These are phyloP conservation scores for Drosophila persimilis DNA, from an alignment of 1,140 invertebrate species.

Conservation along the genomic window DNA sequence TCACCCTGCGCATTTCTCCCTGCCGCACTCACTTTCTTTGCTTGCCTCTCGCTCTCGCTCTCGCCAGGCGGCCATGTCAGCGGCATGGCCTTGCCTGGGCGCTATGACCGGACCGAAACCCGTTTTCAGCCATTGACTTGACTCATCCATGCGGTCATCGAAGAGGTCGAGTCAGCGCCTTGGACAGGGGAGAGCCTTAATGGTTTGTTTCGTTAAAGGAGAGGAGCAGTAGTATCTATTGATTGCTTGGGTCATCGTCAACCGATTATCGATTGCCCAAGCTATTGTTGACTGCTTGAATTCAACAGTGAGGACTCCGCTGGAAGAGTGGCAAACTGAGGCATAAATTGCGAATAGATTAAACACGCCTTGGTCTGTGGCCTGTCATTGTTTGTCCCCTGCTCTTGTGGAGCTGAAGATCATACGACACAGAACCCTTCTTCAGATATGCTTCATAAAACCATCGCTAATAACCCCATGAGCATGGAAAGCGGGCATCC, in stretches of 20 bases:
- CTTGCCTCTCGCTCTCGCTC: conserved; percentile 7
- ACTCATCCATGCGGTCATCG: conserved; percentile 63
- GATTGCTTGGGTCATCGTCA: conserved; percentile 47
- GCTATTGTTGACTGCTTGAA: conserved; percentile 48
- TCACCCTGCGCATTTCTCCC: conserved; percentile 36
- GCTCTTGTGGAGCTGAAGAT: not conserved
- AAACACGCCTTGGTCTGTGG: conserved; percentile 23
- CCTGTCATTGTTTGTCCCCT: not conserved
- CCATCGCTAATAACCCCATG: conserved; percentile 32
- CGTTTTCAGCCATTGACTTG: conserved; percentile 57
- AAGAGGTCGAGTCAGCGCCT: conserved; percentile 31
- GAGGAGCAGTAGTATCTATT: conserved; percentile 17
- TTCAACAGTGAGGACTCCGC: conserved; percentile 37
- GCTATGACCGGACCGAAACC: conserved; percentile 12
- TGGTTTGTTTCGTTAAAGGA: conserved; percentile 48
- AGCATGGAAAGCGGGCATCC: conserved; percentile 21
- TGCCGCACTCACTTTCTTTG: conserved; percentile 17
- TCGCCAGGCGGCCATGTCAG: conserved; percentile 1
- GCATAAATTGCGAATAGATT: conserved; percentile 51
- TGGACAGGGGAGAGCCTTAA: conserved; percentile 30
- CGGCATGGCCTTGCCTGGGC: conserved; percentile 5
- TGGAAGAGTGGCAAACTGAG: conserved; percentile 4
- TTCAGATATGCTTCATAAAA: conserved; percentile 25
- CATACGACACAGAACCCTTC: conserved; percentile 14
- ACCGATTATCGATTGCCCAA: conserved; percentile 69